Percentiles rank a stretch among this genome's conserved stretches.
Conservation (phyloP, 1,140 invertebrate genomes). For the Leptonema lineaticorne region DNA sequence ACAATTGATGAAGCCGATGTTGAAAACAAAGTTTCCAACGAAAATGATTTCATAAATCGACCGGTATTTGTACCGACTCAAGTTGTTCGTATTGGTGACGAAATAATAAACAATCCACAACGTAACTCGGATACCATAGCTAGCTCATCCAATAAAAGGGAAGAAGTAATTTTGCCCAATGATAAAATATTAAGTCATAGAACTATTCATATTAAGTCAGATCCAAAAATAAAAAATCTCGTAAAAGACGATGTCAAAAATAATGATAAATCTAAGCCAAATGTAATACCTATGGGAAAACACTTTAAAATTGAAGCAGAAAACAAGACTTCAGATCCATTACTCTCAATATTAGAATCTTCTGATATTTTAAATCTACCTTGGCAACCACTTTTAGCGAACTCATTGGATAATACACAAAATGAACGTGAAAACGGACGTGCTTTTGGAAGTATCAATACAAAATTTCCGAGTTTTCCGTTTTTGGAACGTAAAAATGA, state of each 20-base stretch:
- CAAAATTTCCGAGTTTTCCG: conserved; percentile 51
- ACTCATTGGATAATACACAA: conserved; percentile 52
- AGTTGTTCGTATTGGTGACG: conserved; percentile 46
- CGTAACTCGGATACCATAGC: conserved; percentile 22
- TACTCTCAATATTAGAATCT: conserved; percentile 49
- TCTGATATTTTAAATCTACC: conserved; percentile 52
- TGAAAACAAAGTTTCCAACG: conserved; percentile 36
- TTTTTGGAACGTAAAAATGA: conserved; percentile 32
- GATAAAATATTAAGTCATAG: conserved; percentile 28
- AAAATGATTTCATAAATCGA: conserved; percentile 19
- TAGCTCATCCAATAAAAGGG: conserved; percentile 32
- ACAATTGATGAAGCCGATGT: conserved; percentile 22
- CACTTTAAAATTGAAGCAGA: conserved; percentile 39
- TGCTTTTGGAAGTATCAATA: conserved; percentile 61
- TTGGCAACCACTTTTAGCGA: conserved; percentile 55
- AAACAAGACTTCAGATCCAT: conserved; percentile 38
- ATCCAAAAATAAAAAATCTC: conserved; percentile 20
- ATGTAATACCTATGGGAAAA: conserved; percentile 40
- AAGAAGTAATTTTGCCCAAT: conserved; percentile 31
- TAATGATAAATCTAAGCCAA: conserved; percentile 26
- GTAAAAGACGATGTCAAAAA: neutral
- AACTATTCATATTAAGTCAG: conserved; percentile 30
- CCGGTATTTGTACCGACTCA: conserved; percentile 45
- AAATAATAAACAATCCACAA: conserved; percentile 40
- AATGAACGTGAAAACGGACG: conserved; percentile 58